Conservation (phyloP, 1,140 invertebrate genomes). For the Lasaia peninsularis region DNA sequence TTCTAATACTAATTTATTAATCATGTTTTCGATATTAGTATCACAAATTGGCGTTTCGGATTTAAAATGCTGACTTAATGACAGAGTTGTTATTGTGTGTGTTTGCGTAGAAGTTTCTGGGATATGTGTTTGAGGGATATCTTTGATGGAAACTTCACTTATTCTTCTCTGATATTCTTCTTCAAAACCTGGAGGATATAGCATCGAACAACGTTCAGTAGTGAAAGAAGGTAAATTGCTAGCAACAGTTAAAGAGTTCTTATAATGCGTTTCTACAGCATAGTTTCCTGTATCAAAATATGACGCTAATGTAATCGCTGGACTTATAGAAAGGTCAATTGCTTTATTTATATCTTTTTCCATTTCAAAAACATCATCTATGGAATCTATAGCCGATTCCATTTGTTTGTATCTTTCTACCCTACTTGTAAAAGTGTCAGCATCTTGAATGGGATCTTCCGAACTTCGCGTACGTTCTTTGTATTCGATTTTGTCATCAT, state of each 20-base stretch:
- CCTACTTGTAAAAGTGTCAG: constrained; percentile 57
- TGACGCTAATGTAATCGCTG: constrained; percentile 50
- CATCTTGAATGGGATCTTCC: constrained; percentile 36
- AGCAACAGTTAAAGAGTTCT: constrained; percentile 41
- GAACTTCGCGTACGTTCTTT: constrained; percentile 40
- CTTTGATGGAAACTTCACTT: constrained; percentile 15
- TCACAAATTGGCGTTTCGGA: constrained; percentile 16
- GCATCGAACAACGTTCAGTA: constrained; percentile 25
- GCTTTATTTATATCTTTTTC: constrained; percentile 22
- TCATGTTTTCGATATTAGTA: constrained; percentile 20
- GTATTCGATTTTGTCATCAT: constrained; percentile 57
- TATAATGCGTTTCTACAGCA: constrained; percentile 60
- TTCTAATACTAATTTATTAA: constrained; percentile 21
- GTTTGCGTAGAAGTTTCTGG: constrained; percentile 46
- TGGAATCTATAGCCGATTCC: constrained; percentile 31
- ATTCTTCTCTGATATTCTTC: constrained; percentile 43
- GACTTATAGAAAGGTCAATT: constrained; percentile 30
- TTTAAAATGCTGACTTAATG: constrained; percentile 20
- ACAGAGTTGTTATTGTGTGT: constrained; percentile 18
- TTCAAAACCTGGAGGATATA: constrained; percentile 61
- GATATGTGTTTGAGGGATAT: constrained; percentile 17
- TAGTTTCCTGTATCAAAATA: constrained; percentile 71
- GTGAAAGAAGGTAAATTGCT: constrained; percentile 19
- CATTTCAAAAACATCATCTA: constrained; percentile 29
- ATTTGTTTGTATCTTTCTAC: constrained; percentile 57